Evolutionary conservation across 1,140 invertebrate genomes (phyloP).

Genomic region (Chlorops oryzae): DNA sequence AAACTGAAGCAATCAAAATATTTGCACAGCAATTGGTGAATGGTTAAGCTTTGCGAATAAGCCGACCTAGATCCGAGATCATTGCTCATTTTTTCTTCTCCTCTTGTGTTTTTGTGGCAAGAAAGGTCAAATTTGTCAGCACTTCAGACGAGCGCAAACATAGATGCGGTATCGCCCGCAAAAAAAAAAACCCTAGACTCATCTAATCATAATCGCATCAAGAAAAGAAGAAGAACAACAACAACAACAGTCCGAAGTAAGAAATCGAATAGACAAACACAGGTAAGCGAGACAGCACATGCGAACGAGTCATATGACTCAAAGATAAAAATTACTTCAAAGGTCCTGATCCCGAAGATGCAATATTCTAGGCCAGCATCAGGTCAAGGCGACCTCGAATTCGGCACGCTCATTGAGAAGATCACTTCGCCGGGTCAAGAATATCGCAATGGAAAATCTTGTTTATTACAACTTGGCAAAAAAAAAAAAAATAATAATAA

Average conservation of each 20-base stretch:
- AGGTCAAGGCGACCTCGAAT: slow-evolving; percentile 6
- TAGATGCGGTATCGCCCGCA: no score
- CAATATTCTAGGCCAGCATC: not conserved
- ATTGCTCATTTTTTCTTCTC: no score
- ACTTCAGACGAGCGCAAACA: no score
- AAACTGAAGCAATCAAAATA: no score
- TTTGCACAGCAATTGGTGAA: no score
- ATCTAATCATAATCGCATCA: slow-evolving; percentile 35
- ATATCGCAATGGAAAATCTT: slow-evolving; percentile 42
- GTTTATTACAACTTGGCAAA: slow-evolving; percentile 43
- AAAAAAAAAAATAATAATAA: no score
- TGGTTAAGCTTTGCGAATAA: no score
- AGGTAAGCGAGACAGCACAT: slow-evolving; percentile 1
- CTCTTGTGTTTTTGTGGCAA: no score
- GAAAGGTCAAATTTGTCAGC: slow-evolving; percentile 39
- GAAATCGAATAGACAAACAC: no score
- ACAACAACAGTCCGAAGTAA: slow-evolving; percentile 1
- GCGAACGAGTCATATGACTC: no score
- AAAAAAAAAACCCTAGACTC: slow-evolving; percentile 6
- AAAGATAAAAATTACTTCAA: no score
- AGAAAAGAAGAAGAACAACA: slow-evolving; percentile 5
- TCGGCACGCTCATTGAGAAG: slow-evolving; percentile 24
- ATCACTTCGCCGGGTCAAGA: not conserved
- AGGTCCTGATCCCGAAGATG: not conserved
- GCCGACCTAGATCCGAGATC: no score